Evolutionary conservation across 2,113 vertebrate species (phyloP).

Genomic region (Phycodurus eques): DNA sequence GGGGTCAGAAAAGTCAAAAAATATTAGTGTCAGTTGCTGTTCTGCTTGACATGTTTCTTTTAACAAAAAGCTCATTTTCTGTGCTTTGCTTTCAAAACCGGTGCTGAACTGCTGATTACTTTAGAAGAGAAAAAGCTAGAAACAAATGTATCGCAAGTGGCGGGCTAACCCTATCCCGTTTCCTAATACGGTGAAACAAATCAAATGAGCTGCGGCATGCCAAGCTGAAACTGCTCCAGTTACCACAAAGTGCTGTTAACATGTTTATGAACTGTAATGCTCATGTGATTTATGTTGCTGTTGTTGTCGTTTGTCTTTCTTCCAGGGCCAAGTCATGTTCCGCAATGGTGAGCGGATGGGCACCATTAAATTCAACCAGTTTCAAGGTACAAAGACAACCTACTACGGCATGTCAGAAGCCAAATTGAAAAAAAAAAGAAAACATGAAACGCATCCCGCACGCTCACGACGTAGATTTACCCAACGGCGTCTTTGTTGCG

Average conservation of each 20-base stretch:
- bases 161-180: no score
- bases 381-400: conserved; percentile 83
- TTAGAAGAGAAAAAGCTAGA: no score
- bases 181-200: conserved; percentile 15
- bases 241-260: not conserved
- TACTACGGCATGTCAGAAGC: not conserved
- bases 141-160: no score
- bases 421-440: not conserved
- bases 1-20: no score
- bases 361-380: conserved; percentile 98
- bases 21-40: no score
- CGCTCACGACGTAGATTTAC: not conserved
- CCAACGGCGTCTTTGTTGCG: not conserved
- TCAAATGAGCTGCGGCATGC: conserved; percentile 47
- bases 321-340: conserved; percentile 98
- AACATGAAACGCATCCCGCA: not conserved
- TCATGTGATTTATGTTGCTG: not conserved
- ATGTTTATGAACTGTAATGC: not conserved
- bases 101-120: no score
- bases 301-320: conserved; percentile 8
- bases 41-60: no score
- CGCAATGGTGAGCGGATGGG: conserved; percentile 98
- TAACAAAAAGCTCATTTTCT: no score
- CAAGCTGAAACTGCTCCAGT: not conserved
- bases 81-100: no score